Evolutionary conservation across 2,113 vertebrate genomes (phyloP), one percentile per base, ranked within the genome.

Genomic region (Sceloporus tristichus): DNA sequence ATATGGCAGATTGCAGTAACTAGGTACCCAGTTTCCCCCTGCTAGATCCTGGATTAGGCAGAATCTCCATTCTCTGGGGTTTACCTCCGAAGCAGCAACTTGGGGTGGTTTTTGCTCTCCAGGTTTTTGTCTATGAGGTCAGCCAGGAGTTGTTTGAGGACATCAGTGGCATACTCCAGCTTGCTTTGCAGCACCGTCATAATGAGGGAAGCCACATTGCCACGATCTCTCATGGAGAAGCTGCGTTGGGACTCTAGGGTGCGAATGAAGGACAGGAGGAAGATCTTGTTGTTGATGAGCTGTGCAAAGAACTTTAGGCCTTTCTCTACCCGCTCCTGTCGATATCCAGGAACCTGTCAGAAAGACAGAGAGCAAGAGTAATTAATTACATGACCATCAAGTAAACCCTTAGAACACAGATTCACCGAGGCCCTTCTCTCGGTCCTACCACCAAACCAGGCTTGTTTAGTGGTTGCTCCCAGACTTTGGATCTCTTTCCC

Each of bases 101-200:
- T 99, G 85, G 99, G 99, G 88, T 99, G 99, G 95, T 99, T 99
- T 95, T 99, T 99, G 97, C 99, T 99, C 96, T 99, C 99, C 95
- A 99, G 96, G 94, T 99, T 99, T 94, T 99, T 99, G 95, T 99
- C 98, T 53, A 99, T 99, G 93, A 99, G 98, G 95, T 99, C 99
- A 0, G 99, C 98, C 93, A 99, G 96, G 75, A 99, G 97, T 95
- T 99, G 98, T 87, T 99, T 99, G 70, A 99, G 97, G 88, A 99
- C 99, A 0, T 99, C 99, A 0, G 99, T 99, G 90, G 99, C 98
- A 0, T 99, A 99, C 89, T 99, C 99, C 91, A 99, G 95, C 96
- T 99, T 99, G 97, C 98, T 98, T 96, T 99, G 99, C 92, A 99
- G 97, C 92, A 98, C 98, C 0, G 99, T 99, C 98, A 99, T 98